These are phyloP conservation scores for Ictalurus furcatus DNA, from an alignment of 2,113 vertebrate species.

Conservation along the genomic window DNA sequence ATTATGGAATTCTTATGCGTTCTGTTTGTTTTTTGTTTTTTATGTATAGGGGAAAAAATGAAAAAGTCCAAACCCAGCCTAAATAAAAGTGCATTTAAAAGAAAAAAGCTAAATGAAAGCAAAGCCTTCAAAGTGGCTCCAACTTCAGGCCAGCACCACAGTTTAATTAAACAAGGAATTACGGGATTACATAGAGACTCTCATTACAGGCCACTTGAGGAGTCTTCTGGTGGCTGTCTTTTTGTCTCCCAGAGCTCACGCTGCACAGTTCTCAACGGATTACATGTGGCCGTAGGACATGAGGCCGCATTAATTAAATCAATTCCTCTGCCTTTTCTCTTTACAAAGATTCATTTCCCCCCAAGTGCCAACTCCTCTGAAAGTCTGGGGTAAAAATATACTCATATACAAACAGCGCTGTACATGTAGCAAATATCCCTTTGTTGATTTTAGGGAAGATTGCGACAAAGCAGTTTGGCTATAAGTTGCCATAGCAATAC, in stretches of 20 bases:
- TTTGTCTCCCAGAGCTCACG: constrained; percentile 67
- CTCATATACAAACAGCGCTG: constrained; percentile 39
- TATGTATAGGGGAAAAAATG: constrained; percentile 13
- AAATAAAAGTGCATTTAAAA: constrained; percentile 48
- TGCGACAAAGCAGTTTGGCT: constrained; percentile 66
- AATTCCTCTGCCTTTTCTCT: constrained; percentile 63
- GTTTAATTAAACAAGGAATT: constrained; percentile 83
- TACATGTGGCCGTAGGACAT: constrained; percentile 74
- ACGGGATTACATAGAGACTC: constrained; percentile 74
- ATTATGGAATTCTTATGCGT: neutral
- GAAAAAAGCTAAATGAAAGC: constrained; percentile 49
- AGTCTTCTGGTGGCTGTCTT: constrained; percentile 70
- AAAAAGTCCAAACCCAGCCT: constrained; percentile 30
- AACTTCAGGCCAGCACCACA: constrained; percentile 65
- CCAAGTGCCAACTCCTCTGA: constrained; percentile 44
- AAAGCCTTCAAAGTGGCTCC: constrained; percentile 62
- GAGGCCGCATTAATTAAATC: constrained; percentile 80
- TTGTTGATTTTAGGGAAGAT: constrained; percentile 59
- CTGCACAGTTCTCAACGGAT: constrained; percentile 71
- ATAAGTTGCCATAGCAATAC: constrained; percentile 70
- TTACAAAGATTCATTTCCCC: constrained; percentile 61
- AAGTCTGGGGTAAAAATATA: constrained; percentile 51
- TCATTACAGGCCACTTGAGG: constrained; percentile 74
- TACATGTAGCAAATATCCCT: constrained; percentile 49
- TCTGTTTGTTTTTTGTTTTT: neutral